Evolutionary conservation across 2,797 vertebrate genomes (phyloP).

Genomic region (Spheniscus humboldti): DNA sequence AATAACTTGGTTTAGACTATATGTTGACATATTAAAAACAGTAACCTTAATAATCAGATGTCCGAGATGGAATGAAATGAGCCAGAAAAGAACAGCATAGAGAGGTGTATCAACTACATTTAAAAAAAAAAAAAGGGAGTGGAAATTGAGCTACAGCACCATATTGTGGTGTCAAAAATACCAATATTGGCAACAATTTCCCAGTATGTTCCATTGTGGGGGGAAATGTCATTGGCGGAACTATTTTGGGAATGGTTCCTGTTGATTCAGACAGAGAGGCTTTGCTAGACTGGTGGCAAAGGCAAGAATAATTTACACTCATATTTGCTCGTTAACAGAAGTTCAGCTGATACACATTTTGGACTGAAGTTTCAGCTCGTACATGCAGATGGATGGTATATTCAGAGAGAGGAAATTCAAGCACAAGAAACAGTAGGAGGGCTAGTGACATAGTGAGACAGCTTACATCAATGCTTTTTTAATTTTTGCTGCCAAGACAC

Average conservation of each 20-base stretch:
- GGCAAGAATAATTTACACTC: not conserved
- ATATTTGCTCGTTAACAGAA: not conserved
- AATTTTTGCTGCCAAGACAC: not conserved
- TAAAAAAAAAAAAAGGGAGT: fast-evolving
- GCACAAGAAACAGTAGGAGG: not conserved
- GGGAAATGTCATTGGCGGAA: not conserved
- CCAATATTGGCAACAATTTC: not conserved
- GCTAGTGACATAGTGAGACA: not conserved
- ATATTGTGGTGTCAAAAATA: not conserved
- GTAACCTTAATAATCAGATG: not conserved
- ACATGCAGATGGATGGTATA: not conserved
- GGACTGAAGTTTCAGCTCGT: not conserved
- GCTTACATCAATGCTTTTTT: not conserved
- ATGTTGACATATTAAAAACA: not conserved
- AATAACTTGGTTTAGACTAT: not conserved
- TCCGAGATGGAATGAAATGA: not conserved
- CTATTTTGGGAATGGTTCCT: not conserved
- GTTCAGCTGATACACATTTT: not conserved
- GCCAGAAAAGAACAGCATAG: not conserved
- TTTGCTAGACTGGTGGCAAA: not conserved
- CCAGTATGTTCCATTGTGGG: not conserved
- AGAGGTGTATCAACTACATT: not conserved
- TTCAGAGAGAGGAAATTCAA: not conserved
- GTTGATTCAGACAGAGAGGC: not conserved
- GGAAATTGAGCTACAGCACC: not conserved